Evolutionary conservation across 2,888 invertebrate genomes (phyloP).

Genomic region (Entomobrya proxima): DNA sequence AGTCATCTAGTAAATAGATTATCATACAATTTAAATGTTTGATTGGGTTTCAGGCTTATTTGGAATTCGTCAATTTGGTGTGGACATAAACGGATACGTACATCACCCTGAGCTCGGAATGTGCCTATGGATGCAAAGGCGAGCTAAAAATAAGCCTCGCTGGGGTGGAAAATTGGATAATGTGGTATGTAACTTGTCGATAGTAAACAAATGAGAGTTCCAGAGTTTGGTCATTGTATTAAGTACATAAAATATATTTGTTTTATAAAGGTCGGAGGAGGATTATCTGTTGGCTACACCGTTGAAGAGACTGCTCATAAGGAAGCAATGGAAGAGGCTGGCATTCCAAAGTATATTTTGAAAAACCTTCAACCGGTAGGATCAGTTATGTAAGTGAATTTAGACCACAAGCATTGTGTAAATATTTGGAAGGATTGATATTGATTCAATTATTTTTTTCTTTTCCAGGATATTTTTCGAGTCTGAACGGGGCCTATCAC

Average conservation of each 20-base stretch:
- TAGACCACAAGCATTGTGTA: not conserved
- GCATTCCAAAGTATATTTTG: constrained; percentile 87
- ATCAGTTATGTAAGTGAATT: constrained; percentile 85
- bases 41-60: constrained; percentile 82
- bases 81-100: constrained; percentile 95
- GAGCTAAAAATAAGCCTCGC: constrained; percentile 93
- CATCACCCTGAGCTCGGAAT: constrained; percentile 89
- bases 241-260: not conserved
- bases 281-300: constrained; percentile 89
- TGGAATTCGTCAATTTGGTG: constrained; percentile 95
- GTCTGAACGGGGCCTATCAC: constrained; percentile 93
- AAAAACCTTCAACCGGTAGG: constrained; percentile 87
- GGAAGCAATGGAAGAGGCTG: constrained; percentile 96
- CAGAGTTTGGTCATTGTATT: not conserved
- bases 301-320: constrained; percentile 93
- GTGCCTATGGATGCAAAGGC: constrained; percentile 94
- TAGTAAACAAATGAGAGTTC: not conserved
- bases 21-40: constrained; percentile 22
- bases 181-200: constrained; percentile 81
- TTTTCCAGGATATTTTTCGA: constrained; percentile 89
- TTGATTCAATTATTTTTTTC: not conserved
- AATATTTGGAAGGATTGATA: not conserved
- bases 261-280: constrained; percentile 85
- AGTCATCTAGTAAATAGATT: constrained; percentile 12
- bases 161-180: constrained; percentile 98